Evolutionary conservation across 2,888 invertebrate species (phyloP), one percentile per base, ranked within the genome.

Genomic region (Rhimphoctona megacephalus): DNA sequence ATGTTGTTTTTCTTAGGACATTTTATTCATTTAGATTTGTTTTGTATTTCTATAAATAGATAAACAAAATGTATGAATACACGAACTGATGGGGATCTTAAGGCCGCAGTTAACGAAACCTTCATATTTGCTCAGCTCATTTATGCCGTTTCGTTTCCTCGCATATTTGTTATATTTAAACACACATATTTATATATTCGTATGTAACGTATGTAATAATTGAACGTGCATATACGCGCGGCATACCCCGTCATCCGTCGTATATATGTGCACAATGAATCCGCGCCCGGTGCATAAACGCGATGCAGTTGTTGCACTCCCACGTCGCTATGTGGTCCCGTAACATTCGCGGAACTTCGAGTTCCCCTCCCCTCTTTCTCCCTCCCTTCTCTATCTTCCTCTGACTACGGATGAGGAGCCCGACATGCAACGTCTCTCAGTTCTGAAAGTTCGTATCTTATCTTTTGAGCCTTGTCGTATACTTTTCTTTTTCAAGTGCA

Each of bases 311-410:
- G 91, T 89, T 91, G 90, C 92, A 93, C 94, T 93, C 94, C 94
- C 94, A 94, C 94, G 93, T 94, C 91, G 93, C 92, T 91, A 93
- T 93, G 93, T 92, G 92, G 94, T 94, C 94, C 94, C 94, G 94
- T 94, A 94, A 94, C 92, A 92, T 94, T 94, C 94, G 93, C 92
- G 92, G 94, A 94, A 94, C 89, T 86, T 81, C 83, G 77, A 83
- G 85, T 85, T 85, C 84, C 83, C 82, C 77, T 69, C 57, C 70
- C n/a, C 76, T 86, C 74, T 36, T 83, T 9, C 69, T 70, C 25
- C 25, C 49, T 19, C n/a, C 25, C 33, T 25, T 49, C 49, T 74
- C 81, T 54, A 72, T 49, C 61, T 78, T 69, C 81, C 67, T 85
- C 81, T 39, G 52, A 61, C 64, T 25, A 73, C 22, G 73, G 36